Conservation (phyloP, 2,797 vertebrate species). For the Enteromius mattozi region DNA sequence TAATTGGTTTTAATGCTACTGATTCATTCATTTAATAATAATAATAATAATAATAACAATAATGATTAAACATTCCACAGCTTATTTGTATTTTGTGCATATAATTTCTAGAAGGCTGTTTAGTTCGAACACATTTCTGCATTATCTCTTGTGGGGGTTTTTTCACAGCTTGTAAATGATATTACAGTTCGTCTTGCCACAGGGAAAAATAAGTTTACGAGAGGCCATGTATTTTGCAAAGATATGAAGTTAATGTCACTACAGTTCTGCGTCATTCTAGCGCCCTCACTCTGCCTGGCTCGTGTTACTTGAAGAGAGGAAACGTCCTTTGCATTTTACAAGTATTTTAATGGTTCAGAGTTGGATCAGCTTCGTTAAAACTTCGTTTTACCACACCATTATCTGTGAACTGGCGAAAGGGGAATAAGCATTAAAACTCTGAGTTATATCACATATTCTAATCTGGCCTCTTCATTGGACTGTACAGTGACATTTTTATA, state of each 20-base stretch:
- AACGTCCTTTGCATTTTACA: constrained; percentile 38
- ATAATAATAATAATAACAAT: constrained; percentile 10
- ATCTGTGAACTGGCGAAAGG: not conserved
- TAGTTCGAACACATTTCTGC: not conserved
- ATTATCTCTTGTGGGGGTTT: constrained; percentile 34
- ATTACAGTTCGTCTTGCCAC: constrained; percentile 48
- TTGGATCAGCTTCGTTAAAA: constrained; percentile 27
- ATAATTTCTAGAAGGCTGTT: not conserved
- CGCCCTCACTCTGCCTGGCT: constrained; percentile 68
- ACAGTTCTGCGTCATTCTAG: constrained; percentile 64
- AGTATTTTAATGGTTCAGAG: constrained; percentile 46
- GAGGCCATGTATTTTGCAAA: constrained; percentile 48
- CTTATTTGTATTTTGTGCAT: not conserved
- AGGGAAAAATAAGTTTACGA: constrained; percentile 50
- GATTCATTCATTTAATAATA: not conserved
- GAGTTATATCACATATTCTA: constrained; percentile 19
- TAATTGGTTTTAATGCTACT: not conserved
- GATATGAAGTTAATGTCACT: constrained; percentile 55
- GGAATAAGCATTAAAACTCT: not conserved
- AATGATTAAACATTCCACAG: not conserved
- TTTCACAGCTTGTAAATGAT: constrained; percentile 52
- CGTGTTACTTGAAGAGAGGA: constrained; percentile 58
- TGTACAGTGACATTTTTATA: constrained; percentile 14
- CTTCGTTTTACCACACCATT: constrained; percentile 4
- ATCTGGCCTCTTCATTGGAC: not conserved